Conservation (phyloP, 2,113 vertebrate species). For the Oryzias woworae region DNA sequence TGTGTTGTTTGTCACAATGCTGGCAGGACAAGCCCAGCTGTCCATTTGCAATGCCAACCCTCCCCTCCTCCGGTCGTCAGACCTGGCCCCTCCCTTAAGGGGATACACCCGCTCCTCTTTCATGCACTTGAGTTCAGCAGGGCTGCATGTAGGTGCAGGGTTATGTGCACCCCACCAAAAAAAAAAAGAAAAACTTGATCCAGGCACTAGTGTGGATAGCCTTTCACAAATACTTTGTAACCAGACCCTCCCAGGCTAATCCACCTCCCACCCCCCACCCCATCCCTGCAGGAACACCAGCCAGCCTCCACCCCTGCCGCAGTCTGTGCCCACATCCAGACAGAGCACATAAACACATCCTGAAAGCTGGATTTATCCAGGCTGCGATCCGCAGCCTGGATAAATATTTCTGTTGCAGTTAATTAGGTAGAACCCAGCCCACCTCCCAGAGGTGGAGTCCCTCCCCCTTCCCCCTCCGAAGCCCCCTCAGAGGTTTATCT, state of each 20-base stretch:
- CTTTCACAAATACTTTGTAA: slow-evolving; percentile 68
- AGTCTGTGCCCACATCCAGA: slow-evolving; percentile 50
- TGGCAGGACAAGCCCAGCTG: slow-evolving; percentile 70
- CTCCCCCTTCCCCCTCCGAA: slow-evolving; percentile 9
- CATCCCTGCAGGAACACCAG: slow-evolving; percentile 6
- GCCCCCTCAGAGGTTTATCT: slow-evolving; percentile 46
- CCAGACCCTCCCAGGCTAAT: slow-evolving; percentile 34
- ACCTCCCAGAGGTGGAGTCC: slow-evolving; percentile 49
- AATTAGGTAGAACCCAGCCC: slow-evolving; percentile 73
- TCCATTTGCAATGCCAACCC: slow-evolving; percentile 60
- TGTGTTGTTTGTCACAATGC: slow-evolving; percentile 65
- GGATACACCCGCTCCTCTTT: slow-evolving; percentile 53
- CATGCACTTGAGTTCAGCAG: slow-evolving; percentile 9
- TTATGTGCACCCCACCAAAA: slow-evolving; percentile 16
- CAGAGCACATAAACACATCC: slow-evolving; percentile 74
- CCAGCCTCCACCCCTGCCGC: slow-evolving; percentile 13
- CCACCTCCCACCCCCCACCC: not conserved
- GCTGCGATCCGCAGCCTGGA: slow-evolving; percentile 59
- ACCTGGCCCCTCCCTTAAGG: slow-evolving; percentile 33
- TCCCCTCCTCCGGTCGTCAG: slow-evolving; percentile 16
- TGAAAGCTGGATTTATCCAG: slow-evolving; percentile 36
- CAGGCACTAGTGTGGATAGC: slow-evolving; percentile 28
- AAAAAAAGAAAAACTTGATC: slow-evolving; percentile 39
- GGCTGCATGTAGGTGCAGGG: not conserved
- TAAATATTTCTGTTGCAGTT: slow-evolving; percentile 82